phyloP scores from a whole-genome alignment of 2,888 invertebrate genomes.

The Orchestes rusci region DNA sequence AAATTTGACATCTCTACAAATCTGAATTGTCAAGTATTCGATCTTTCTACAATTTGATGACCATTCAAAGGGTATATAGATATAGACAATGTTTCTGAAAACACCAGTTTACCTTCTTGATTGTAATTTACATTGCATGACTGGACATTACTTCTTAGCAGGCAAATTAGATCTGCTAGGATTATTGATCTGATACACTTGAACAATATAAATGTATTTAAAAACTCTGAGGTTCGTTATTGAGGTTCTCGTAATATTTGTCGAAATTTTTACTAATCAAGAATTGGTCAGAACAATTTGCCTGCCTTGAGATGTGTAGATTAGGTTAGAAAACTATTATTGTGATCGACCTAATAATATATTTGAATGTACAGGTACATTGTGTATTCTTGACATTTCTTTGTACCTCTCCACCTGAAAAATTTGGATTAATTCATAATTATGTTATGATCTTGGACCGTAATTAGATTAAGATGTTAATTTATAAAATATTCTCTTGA shows the following conservation, averaged over 20 bases:
- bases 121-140: slow-evolving; percentile 20
- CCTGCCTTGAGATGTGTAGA: too few relatives aligned
- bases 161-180: too few relatives aligned
- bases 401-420: slow-evolving; percentile 34
- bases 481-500: slow-evolving; percentile 41
- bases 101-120: slow-evolving; percentile 19
- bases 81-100: slow-evolving; percentile 21
- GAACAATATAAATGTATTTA: too few relatives aligned
- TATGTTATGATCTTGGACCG: slow-evolving; percentile 35
- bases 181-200: too few relatives aligned
- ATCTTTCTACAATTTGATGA: too few relatives aligned
- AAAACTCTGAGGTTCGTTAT: too few relatives aligned
- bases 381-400: slow-evolving; percentile 32
- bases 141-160: too few relatives aligned
- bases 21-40: slow-evolving; percentile 20
- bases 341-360: too few relatives aligned
- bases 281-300: too few relatives aligned
- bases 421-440: slow-evolving; percentile 30
- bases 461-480: slow-evolving; percentile 40
- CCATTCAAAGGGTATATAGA: slow-evolving; percentile 11
- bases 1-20: slow-evolving; percentile 23
- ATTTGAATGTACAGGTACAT: slow-evolving; percentile 26
- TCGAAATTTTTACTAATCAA: too few relatives aligned
- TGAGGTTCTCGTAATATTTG: too few relatives aligned
- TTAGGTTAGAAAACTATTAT: too few relatives aligned